Evolutionary conservation across 2,113 vertebrate species (phyloP).

Genomic region (Myotis lucifugus): DNA sequence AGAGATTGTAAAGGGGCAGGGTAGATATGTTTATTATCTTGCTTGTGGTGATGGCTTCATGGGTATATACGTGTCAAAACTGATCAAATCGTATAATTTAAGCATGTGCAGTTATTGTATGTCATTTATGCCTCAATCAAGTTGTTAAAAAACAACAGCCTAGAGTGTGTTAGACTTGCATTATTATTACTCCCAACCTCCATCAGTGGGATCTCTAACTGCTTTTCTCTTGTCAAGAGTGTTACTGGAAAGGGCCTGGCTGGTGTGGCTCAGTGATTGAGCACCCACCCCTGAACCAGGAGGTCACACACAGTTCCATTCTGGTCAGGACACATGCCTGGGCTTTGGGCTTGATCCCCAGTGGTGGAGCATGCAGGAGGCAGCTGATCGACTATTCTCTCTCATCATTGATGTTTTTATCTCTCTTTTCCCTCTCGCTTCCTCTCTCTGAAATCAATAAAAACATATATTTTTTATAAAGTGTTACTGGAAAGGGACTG

Average conservation of each 20-base stretch:
- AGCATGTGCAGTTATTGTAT: background rate
- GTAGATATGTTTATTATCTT: background rate
- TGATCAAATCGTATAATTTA: background rate
- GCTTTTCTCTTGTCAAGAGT: background rate
- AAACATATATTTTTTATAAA: background rate
- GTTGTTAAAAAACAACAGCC: background rate
- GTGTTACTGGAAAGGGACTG: background rate
- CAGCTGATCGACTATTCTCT: too few relatives aligned
- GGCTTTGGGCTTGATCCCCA: too few relatives aligned
- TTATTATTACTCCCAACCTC: background rate
- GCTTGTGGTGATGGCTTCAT: background rate
- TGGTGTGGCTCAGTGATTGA: too few relatives aligned
- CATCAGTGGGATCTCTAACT: background rate
- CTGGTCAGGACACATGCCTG: too few relatives aligned
- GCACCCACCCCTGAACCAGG: too few relatives aligned
- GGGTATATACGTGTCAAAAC: background rate
- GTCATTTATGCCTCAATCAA: background rate
- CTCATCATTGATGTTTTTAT: too few relatives aligned
- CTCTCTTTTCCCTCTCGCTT: too few relatives aligned
- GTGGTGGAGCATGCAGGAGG: too few relatives aligned
- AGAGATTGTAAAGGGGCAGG: background rate
- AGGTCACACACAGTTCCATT: too few relatives aligned
- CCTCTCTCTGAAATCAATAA: too few relatives aligned
- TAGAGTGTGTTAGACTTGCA: background rate
- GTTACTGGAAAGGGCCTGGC: too few relatives aligned